These are phyloP conservation scores for Agapornis canus DNA, from an alignment of 2,797 vertebrate species.

Conservation along the genomic window DNA sequence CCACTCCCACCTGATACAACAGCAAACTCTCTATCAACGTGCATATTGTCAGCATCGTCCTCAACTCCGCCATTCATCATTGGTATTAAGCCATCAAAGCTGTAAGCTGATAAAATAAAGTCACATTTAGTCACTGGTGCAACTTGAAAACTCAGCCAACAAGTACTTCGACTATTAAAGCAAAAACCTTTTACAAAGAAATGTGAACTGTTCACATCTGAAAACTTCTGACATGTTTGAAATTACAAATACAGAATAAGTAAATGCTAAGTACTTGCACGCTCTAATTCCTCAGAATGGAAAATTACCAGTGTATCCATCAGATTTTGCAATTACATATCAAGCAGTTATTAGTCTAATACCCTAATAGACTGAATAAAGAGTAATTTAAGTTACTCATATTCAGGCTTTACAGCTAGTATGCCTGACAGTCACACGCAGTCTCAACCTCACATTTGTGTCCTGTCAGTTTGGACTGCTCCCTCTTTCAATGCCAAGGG, in stretches of 20 bases:
- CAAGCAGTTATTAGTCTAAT: background rate
- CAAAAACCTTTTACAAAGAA: background rate
- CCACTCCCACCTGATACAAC: conserved; percentile 90
- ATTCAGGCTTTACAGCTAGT: background rate
- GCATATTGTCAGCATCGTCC: conserved; percentile 86
- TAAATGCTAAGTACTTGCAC: background rate
- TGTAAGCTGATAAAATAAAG: conserved; percentile 63
- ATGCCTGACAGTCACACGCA: background rate
- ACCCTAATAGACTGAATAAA: background rate
- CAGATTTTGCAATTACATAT: background rate
- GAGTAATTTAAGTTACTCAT: background rate
- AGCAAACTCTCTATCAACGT: conserved; percentile 83
- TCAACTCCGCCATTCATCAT: conserved; percentile 72
- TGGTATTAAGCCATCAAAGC: conserved; percentile 65
- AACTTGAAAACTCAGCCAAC: background rate
- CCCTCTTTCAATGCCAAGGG: background rate
- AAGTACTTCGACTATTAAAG: background rate
- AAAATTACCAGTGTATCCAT: background rate
- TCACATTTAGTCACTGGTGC: background rate
- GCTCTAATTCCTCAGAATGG: background rate
- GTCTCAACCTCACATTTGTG: background rate
- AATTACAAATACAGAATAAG: background rate
- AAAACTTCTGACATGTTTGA: background rate
- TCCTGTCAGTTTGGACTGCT: background rate
- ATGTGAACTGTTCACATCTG: background rate